Conservation (phyloP, 1,140 invertebrate species). For the Choristoneura fumiferana region DNA sequence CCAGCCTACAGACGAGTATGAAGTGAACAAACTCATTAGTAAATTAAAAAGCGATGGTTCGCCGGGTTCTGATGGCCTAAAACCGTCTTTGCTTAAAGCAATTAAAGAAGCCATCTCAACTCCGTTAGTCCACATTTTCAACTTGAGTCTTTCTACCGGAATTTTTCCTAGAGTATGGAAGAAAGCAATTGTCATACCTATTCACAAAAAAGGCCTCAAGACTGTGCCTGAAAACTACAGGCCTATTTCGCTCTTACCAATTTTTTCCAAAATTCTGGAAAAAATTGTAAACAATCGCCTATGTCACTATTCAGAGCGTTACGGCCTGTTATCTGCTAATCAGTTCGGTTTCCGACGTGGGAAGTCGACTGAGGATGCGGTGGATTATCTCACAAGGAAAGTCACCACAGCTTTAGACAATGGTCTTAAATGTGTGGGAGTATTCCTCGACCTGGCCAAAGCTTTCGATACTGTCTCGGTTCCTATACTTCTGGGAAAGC, state of each 20-base stretch:
- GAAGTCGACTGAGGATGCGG: conserved; percentile 17
- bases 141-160: not conserved
- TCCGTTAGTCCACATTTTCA: not conserved
- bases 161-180: conserved; percentile 1
- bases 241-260: no score
- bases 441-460: conserved; percentile 13
- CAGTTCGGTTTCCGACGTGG: conserved; percentile 9
- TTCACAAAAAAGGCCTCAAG: conserved; percentile 1
- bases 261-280: conserved; percentile 12
- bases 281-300: conserved; percentile 10
- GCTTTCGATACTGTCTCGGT: no score
- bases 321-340: not conserved
- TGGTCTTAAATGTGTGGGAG: not conserved
- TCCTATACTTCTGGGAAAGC: no score
- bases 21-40: not conserved
- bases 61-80: not conserved
- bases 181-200: not conserved
- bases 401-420: not conserved
- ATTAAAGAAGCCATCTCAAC: not conserved
- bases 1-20: conserved; percentile 2
- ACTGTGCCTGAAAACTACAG: conserved; percentile 6
- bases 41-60: not conserved
- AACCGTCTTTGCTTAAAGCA: not conserved
- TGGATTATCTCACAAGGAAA: not conserved
- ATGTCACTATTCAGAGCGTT: not conserved